These are phyloP conservation scores for Ceraclea dissimilis DNA, from an alignment of 2,888 invertebrate species.

Conservation along the genomic window DNA sequence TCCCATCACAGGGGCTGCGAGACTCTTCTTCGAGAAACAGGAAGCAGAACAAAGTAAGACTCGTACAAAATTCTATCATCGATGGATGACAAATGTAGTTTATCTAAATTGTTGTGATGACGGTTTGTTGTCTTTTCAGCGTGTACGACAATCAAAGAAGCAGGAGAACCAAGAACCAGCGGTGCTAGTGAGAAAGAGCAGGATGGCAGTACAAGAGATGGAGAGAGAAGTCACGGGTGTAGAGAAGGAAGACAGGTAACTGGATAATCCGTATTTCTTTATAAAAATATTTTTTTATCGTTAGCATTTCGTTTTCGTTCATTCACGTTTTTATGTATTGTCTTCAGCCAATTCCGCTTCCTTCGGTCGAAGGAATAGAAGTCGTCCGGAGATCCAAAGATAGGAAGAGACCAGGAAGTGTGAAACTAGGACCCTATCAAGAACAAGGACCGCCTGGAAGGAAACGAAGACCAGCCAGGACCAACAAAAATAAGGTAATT, in stretches of 20 bases:
- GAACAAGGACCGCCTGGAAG: slow-evolving; percentile 27
- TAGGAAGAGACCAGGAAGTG: slow-evolving; percentile 36
- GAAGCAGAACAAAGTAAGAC: slow-evolving; percentile 19
- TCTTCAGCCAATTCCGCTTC: no score
- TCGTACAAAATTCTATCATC: no score
- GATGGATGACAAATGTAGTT: no score
- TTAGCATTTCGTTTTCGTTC: no score
- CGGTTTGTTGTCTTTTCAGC: no score
- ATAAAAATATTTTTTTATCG: no score
- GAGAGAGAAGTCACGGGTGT: neutral
- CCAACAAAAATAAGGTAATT: slow-evolving; percentile 17
- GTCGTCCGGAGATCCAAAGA: slow-evolving; percentile 28
- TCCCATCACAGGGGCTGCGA: slow-evolving; percentile 19
- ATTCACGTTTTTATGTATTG: no score
- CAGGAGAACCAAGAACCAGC: slow-evolving; percentile 6
- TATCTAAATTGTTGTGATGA: no score
- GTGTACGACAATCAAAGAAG: slow-evolving; percentile 17
- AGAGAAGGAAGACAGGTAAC: neutral
- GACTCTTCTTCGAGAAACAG: slow-evolving; percentile 20
- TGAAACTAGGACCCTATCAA: slow-evolving; percentile 36
- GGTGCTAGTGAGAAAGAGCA: neutral
- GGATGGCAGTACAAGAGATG: neutral
- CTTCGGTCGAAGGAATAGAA: slow-evolving; percentile 20
- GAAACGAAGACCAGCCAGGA: slow-evolving; percentile 15
- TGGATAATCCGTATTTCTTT: no score